phyloP scores from a whole-genome alignment of 2,888 invertebrate species.

The Cylindroiulus punctatus region DNA sequence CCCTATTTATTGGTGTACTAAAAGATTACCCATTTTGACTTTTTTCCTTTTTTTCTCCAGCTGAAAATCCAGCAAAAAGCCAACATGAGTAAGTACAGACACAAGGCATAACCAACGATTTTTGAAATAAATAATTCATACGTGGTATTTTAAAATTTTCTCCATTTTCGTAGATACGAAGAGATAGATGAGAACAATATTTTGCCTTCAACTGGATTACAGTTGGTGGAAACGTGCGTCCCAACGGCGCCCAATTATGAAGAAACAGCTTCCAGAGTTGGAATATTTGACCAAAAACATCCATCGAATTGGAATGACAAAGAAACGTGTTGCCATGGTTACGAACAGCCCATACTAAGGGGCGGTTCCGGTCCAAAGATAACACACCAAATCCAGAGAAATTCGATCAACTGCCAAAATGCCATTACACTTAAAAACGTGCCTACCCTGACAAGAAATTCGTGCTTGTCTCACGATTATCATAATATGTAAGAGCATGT shows the following conservation, averaged over 20 bases:
- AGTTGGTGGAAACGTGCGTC: neutral
- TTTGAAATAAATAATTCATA: neutral
- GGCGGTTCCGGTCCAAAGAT: neutral
- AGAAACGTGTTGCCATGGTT: too few relatives aligned
- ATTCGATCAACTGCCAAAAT: neutral
- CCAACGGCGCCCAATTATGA: neutral
- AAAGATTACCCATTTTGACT: too few relatives aligned
- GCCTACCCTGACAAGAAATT: neutral
- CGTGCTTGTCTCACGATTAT: neutral
- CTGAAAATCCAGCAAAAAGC: neutral
- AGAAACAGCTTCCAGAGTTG: neutral
- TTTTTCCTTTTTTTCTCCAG: neutral
- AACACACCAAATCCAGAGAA: neutral
- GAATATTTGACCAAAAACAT: neutral
- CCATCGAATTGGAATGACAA: neutral
- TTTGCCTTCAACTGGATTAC: neutral
- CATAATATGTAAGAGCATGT: neutral
- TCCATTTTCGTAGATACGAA: neutral
- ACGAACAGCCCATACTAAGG: too few relatives aligned
- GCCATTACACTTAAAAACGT: neutral
- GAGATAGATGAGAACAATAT: neutral
- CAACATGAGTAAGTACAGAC: neutral
- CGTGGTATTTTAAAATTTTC: neutral
- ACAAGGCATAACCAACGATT: neutral
- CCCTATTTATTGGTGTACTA: too few relatives aligned